These are phyloP conservation scores for Eurypyga helias DNA, from an alignment of 2,113 vertebrate species.

Conservation along the genomic window DNA sequence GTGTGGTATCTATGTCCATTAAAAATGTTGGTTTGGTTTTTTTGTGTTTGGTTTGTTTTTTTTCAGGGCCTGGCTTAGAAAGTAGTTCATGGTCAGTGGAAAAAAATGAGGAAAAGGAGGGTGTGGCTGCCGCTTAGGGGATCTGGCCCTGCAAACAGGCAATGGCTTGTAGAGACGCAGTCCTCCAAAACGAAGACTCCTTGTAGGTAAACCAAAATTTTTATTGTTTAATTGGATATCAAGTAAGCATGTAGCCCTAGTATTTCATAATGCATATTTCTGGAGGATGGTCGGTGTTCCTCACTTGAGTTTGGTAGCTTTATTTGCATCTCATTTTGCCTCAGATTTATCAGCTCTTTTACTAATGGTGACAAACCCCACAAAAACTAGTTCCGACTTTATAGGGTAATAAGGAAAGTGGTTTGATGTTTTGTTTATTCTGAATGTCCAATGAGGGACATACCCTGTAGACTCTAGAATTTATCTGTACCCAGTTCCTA, in stretches of 20 bases:
- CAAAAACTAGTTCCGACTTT: background rate
- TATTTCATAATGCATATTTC: background rate
- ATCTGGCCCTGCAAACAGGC: background rate
- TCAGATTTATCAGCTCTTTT: background rate
- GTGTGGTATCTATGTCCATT: background rate
- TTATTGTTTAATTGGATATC: background rate
- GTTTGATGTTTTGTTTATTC: background rate
- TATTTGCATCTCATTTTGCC: background rate
- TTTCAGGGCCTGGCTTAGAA: background rate
- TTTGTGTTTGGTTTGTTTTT: background rate
- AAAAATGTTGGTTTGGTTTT: background rate
- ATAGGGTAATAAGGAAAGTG: background rate
- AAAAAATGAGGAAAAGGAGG: constrained; percentile 48
- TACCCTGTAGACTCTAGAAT: background rate
- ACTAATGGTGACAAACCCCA: background rate
- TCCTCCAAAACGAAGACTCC: background rate
- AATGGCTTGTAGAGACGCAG: background rate
- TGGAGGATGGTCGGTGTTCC: background rate
- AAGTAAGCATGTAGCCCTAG: background rate
- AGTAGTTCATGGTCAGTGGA: background rate
- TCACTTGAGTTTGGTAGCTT: background rate
- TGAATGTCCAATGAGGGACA: background rate
- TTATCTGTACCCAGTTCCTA: background rate
- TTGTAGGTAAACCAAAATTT: background rate
- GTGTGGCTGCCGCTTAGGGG: background rate